These are phyloP conservation scores for Cyprinodon tularosa DNA, from an alignment of 2,113 vertebrate species.

Conservation along the genomic window DNA sequence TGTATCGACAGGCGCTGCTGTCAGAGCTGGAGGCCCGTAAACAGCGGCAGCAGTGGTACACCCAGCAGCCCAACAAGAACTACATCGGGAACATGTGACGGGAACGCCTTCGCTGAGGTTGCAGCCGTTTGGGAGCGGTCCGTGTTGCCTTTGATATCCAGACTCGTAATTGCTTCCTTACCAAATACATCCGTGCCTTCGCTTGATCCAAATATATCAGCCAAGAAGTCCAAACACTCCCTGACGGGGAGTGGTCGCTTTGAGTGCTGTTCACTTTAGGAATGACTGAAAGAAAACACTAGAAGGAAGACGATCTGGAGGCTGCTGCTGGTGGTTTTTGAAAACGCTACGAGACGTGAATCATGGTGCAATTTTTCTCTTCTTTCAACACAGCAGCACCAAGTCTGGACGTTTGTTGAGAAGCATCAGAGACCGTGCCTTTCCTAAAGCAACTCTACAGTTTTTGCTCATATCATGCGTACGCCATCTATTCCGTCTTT, in stretches of 20 bases:
- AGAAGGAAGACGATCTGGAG: constrained; percentile 48
- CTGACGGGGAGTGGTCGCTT: background rate
- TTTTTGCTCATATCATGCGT: constrained; percentile 21
- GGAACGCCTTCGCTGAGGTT: constrained; percentile 43
- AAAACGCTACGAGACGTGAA: background rate
- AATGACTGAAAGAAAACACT: constrained; percentile 45
- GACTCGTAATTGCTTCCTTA: constrained; percentile 62
- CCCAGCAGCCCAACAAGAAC: constrained; percentile 89
- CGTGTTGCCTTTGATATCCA: constrained; percentile 45
- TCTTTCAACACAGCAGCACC: constrained; percentile 29
- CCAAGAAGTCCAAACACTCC: constrained; percentile 34
- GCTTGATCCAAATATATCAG: constrained; percentile 74
- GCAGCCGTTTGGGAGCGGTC: constrained; percentile 59
- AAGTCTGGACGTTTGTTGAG: constrained; percentile 22
- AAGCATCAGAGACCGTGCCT: constrained; percentile 51
- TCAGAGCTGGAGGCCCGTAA: constrained; percentile 91
- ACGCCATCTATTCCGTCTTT: constrained; percentile 28
- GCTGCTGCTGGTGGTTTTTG: constrained; percentile 15
- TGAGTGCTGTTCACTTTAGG: constrained; percentile 29
- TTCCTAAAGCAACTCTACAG: constrained; percentile 23
- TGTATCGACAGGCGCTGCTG: constrained; percentile 92
- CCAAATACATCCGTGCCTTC: constrained; percentile 74
- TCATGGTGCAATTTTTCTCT: background rate
- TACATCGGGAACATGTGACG: constrained; percentile 83
- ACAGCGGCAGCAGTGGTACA: constrained; percentile 94